A percentile compares a stretch with the other conserved stretches of the same genome.
Evolutionary conservation across 2,113 vertebrate genomes (phyloP).

Genomic region (Oreochromis aureus): DNA sequence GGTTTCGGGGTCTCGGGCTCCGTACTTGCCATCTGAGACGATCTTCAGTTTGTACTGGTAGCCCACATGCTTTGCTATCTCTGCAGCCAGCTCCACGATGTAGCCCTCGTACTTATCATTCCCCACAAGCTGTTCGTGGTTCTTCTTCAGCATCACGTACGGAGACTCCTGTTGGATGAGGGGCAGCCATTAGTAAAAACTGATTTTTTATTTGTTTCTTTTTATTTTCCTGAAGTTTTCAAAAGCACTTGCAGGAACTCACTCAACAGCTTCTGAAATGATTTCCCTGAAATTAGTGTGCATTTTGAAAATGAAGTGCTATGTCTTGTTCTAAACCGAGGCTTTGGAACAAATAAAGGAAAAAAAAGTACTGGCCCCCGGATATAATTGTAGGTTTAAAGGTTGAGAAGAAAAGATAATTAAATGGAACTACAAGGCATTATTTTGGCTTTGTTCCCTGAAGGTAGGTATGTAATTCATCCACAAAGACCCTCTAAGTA

Average conservation of each 20-base stretch:
- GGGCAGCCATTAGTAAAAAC: neutral
- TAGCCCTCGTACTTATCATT: slow-evolving; percentile 97
- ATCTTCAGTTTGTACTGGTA: slow-evolving; percentile 94
- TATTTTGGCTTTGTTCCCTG: slow-evolving; percentile 32
- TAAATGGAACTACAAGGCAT: slow-evolving; percentile 31
- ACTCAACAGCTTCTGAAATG: neutral
- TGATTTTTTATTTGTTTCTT: neutral
- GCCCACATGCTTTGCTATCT: slow-evolving; percentile 96
- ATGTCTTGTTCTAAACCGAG: neutral
- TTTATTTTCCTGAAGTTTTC: neutral
- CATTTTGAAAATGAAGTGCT: neutral
- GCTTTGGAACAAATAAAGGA: neutral
- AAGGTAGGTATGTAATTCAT: slow-evolving; percentile 25
- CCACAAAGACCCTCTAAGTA: slow-evolving; percentile 31
- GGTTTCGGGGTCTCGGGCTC: slow-evolving; percentile 88
- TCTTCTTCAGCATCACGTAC: slow-evolving; percentile 98
- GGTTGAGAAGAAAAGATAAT: slow-evolving; percentile 21
- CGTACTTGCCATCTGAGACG: slow-evolving; percentile 93
- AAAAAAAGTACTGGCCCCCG: neutral
- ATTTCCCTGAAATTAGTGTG: neutral
- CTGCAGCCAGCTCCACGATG: slow-evolving; percentile 92
- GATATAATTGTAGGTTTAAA: neutral
- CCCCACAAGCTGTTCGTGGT: slow-evolving; percentile 86
- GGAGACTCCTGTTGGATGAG: slow-evolving; percentile 83
- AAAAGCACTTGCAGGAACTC: neutral